Conservation (phyloP, 2,113 vertebrate genomes). For the Mus pahari region DNA sequence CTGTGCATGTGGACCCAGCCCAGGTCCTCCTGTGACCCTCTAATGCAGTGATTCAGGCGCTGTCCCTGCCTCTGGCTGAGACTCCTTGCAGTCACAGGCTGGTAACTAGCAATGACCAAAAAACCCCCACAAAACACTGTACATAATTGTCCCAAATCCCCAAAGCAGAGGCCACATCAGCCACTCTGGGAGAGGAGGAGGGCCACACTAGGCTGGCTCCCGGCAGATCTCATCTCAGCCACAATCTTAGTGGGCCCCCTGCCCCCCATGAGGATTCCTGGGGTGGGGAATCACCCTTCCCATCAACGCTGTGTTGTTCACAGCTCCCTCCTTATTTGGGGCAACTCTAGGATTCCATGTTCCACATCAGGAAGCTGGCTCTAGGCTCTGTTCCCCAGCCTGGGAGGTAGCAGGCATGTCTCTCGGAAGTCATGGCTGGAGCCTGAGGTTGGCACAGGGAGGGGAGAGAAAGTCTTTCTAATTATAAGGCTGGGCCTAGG, state of each 20-base stretch:
- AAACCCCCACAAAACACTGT: constrained; percentile 74
- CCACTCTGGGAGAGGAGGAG: constrained; percentile 32
- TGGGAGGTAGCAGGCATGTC: not conserved
- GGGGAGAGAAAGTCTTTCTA: constrained; percentile 69
- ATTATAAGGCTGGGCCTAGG: constrained; percentile 79
- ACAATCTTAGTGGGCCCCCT: not conserved
- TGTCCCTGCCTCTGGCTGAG: not conserved
- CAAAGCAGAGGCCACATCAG: constrained; percentile 64
- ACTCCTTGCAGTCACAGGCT: constrained; percentile 14
- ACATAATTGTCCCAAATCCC: constrained; percentile 76
- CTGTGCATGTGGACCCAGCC: fast-evolving
- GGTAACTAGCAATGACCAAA: constrained; percentile 65
- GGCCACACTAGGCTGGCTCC: not conserved
- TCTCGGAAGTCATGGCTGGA: constrained; percentile 80
- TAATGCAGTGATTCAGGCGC: not conserved
- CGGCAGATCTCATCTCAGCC: not conserved
- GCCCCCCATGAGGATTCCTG: not conserved
- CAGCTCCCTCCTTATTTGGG: not conserved
- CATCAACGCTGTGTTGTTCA: not conserved
- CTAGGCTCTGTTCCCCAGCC: constrained; percentile 43
- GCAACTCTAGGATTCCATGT: not conserved
- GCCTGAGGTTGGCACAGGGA: constrained; percentile 80
- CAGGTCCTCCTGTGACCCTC: not conserved
- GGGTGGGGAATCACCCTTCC: not conserved
- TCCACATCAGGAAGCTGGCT: constrained; percentile 13